phyloP scores from a whole-genome alignment of 2,888 invertebrate species.

The Thymelicus sylvestris region DNA sequence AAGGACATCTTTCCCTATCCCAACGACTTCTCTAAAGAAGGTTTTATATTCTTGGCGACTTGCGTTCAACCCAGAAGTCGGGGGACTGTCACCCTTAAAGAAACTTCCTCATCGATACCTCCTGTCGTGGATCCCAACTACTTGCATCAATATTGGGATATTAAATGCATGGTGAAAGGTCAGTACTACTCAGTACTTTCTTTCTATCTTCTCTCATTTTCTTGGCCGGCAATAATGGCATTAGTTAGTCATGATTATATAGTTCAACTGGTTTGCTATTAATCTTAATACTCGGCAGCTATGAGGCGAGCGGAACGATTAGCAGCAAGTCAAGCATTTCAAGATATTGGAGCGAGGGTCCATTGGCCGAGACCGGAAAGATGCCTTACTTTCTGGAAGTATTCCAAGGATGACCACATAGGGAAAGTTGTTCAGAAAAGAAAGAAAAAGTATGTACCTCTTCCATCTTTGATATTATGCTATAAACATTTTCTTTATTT shows the following conservation, averaged over 20 bases:
- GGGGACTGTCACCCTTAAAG: conserved; percentile 86
- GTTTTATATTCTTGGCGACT: conserved; percentile 87
- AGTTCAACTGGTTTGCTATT: neutral
- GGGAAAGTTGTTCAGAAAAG: conserved; percentile 44
- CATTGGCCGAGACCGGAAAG: conserved; percentile 87
- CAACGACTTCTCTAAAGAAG: conserved; percentile 86
- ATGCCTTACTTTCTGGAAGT: conserved; percentile 83
- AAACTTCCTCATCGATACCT: conserved; percentile 82
- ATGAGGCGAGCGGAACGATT: conserved; percentile 84
- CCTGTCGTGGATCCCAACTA: conserved; percentile 92
- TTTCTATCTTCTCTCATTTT: neutral
- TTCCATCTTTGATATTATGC: neutral
- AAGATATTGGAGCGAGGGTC: conserved; percentile 84
- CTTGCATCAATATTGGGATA: conserved; percentile 85
- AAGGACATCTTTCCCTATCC: conserved; percentile 87
- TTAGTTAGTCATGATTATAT: neutral
- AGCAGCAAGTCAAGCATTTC: conserved; percentile 83
- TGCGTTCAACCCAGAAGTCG: conserved; percentile 89
- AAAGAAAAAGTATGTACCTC: conserved; percentile 28
- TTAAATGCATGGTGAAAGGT: conserved; percentile 87
- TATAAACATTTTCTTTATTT: too few relatives aligned
- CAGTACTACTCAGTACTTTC: conserved; percentile 19
- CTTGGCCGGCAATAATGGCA: too few relatives aligned
- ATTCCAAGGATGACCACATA: conserved; percentile 62
- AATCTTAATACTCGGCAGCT: conserved; percentile 63